These are phyloP conservation scores for Muscicapa striata DNA, from an alignment of 2,797 vertebrate genomes.

Conservation along the genomic window DNA sequence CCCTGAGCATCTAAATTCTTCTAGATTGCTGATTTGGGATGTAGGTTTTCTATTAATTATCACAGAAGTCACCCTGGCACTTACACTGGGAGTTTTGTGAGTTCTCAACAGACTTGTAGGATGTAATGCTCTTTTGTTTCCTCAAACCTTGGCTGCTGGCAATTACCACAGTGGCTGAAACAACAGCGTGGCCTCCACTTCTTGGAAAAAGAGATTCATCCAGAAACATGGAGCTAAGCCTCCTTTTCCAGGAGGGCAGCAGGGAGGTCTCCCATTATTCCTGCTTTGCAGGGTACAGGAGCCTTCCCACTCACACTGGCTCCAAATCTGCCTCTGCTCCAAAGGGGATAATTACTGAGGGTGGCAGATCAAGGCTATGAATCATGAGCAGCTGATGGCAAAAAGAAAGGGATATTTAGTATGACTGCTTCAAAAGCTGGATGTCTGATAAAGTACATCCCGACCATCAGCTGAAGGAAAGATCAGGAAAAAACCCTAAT, in stretches of 20 bases:
- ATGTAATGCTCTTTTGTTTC: accelerated
- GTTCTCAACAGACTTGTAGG: background rate
- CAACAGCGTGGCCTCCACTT: accelerated
- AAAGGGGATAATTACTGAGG: background rate
- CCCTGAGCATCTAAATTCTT: background rate
- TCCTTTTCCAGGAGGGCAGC: background rate
- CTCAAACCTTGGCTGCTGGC: background rate
- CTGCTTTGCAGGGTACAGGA: background rate
- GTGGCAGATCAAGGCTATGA: background rate
- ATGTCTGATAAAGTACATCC: background rate
- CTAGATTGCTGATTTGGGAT: background rate
- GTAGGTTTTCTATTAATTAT: background rate
- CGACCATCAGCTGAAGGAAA: background rate
- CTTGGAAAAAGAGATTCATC: background rate
- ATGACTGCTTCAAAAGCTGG: background rate
- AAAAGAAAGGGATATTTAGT: background rate
- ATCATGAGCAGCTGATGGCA: background rate
- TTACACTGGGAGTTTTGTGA: background rate
- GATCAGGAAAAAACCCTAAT: background rate
- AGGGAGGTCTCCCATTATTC: background rate
- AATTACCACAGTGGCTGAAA: accelerated
- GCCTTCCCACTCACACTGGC: accelerated
- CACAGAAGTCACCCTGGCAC: background rate
- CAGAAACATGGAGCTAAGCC: background rate
- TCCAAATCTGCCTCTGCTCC: background rate